phyloP scores from a whole-genome alignment of 1,140 invertebrate species.

The Platyscapa corneri region DNA sequence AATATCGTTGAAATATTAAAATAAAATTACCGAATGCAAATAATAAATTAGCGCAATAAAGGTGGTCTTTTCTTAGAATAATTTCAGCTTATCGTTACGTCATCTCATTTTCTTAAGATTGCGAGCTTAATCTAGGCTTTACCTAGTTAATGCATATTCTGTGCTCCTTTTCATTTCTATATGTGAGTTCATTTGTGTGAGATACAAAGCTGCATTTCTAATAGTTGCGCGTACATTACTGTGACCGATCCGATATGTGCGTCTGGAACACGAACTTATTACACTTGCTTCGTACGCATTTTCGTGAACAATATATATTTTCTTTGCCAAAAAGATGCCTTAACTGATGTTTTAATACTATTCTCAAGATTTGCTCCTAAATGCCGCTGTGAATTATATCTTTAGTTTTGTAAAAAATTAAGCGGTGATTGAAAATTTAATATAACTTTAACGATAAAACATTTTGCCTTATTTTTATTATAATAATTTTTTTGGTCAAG shows the following conservation, averaged over 20 bases:
- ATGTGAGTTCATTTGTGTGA: not conserved
- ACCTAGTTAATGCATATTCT: not conserved
- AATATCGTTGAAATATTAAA: not conserved
- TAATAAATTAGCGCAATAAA: constrained; percentile 3
- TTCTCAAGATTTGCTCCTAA: not conserved
- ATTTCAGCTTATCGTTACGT: not conserved
- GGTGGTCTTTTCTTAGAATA: not conserved
- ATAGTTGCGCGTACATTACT: not conserved
- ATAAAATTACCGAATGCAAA: not conserved
- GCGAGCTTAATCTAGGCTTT: constrained; percentile 43
- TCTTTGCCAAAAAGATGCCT: not conserved
- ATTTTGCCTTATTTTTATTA: not conserved
- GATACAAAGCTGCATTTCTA: constrained; percentile 29
- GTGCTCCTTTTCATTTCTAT: not conserved
- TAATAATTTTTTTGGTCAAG: not conserved
- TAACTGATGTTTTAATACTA: not conserved
- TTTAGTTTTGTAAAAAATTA: not conserved
- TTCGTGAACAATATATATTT: not conserved
- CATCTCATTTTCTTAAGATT: constrained; percentile 14
- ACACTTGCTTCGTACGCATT: not conserved
- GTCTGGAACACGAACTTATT: not conserved
- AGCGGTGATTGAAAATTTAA: not conserved
- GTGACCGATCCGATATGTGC: constrained; percentile 13
- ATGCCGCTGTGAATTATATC: not conserved
- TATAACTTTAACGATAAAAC: not conserved